A percentile compares a stretch with the other conserved stretches of the same genome.
These are phyloP conservation scores for Oncorhynchus clarkii DNA, from an alignment of 2,113 vertebrate species.

Conservation along the genomic window DNA sequence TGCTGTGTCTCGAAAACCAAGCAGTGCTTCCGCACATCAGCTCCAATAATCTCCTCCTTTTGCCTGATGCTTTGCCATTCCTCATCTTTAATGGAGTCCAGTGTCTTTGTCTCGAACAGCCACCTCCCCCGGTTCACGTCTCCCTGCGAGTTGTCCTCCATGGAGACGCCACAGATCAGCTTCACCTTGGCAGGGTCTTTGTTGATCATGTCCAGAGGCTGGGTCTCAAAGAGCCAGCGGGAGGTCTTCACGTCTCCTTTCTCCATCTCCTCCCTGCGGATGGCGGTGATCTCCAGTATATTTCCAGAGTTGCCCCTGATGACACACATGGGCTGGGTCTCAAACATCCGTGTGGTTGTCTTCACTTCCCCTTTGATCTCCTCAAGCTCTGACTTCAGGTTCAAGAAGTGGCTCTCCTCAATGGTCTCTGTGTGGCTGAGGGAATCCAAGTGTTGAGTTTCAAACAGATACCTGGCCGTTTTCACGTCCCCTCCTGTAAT, in stretches of 20 bases:
- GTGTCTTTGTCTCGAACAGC: conserved; percentile 84
- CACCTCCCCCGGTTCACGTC: conserved; percentile 78
- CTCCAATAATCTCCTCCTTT: conserved; percentile 81
- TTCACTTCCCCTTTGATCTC: conserved; percentile 83
- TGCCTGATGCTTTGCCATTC: conserved; percentile 72
- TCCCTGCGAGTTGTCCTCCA: conserved; percentile 75
- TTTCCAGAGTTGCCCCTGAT: conserved; percentile 81
- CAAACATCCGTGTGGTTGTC: conserved; percentile 82
- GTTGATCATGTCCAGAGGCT: conserved; percentile 81
- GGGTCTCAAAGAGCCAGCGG: conserved; percentile 83
- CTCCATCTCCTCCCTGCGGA: conserved; percentile 80
- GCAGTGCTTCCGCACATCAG: conserved; percentile 84
- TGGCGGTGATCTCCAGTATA: conserved; percentile 83
- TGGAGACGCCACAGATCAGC: conserved; percentile 79
- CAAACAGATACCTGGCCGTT: conserved; percentile 82
- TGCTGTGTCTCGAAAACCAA: conserved; percentile 87
- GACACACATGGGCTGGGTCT: conserved; percentile 82
- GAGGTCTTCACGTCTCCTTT: conserved; percentile 82
- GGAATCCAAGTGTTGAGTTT: conserved; percentile 82
- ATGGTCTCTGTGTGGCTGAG: conserved; percentile 78
- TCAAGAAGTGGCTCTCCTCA: conserved; percentile 78
- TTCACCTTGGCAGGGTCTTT: conserved; percentile 79
- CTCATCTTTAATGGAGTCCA: conserved; percentile 84
- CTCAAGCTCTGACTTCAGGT: conserved; percentile 83
- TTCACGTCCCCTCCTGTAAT: conserved; percentile 82